phyloP scores from a whole-genome alignment of 2,888 invertebrate genomes.

The Pedicia rivosa region DNA sequence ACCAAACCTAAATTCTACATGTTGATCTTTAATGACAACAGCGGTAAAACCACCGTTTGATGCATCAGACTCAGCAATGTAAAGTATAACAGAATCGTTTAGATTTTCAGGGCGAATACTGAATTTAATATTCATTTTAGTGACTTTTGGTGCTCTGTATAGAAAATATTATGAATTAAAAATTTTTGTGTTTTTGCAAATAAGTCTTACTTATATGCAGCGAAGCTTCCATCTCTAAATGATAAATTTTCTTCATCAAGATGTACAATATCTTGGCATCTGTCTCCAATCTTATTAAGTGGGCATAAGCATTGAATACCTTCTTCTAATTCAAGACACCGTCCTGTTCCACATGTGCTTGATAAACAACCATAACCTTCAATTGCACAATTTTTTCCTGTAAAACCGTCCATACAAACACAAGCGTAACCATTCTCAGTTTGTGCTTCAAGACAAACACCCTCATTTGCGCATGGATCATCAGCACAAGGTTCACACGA shows the following conservation, averaged over 20 bases:
- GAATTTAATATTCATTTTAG: constrained; percentile 26
- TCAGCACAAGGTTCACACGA: constrained; percentile 68
- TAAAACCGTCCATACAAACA: constrained; percentile 61
- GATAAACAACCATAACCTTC: constrained; percentile 71
- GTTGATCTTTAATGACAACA: constrained; percentile 58
- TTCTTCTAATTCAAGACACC: constrained; percentile 51
- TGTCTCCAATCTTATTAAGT: constrained; percentile 57
- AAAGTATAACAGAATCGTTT: constrained; percentile 70
- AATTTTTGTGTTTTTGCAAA: no score
- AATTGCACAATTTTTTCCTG: constrained; percentile 60
- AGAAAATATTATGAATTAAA: no score
- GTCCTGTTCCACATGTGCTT: constrained; percentile 73
- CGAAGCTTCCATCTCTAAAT: constrained; percentile 63
- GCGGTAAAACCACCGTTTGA: constrained; percentile 80
- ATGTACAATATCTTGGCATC: constrained; percentile 47
- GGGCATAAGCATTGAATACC: constrained; percentile 81
- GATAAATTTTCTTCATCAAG: constrained; percentile 40
- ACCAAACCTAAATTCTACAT: constrained; percentile 73
- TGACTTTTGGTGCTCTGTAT: constrained; percentile 25
- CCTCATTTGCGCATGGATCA: constrained; percentile 65
- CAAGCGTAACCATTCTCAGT: constrained; percentile 68
- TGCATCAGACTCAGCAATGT: constrained; percentile 67
- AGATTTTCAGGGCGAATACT: constrained; percentile 33
- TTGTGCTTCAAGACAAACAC: constrained; percentile 72
- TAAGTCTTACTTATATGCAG: constrained; percentile 41